phyloP scores from a whole-genome alignment of 2,888 invertebrate genomes.

The Carabus problematicus region DNA sequence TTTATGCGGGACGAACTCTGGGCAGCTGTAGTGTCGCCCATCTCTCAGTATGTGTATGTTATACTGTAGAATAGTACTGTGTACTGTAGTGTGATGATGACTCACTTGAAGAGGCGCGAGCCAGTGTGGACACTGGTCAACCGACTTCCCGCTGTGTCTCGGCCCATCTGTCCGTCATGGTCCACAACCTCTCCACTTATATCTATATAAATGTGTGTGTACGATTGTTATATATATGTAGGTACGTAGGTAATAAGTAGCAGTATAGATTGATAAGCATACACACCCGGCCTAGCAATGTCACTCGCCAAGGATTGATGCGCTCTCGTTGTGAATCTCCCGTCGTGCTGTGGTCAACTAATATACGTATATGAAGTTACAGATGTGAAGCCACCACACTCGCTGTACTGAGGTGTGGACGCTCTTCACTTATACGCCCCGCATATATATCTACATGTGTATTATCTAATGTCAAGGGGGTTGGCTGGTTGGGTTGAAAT shows the following conservation, averaged over 20 bases:
- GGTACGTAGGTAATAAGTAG: constrained; percentile 8
- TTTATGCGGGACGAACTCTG: constrained; percentile 16
- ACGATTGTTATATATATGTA: background rate
- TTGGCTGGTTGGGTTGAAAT: constrained; percentile 2
- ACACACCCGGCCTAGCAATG: background rate
- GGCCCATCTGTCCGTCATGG: constrained; percentile 14
- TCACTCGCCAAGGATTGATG: constrained; percentile 1
- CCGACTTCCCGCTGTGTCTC: constrained; percentile 20
- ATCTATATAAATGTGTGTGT: background rate
- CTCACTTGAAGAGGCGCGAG: constrained; percentile 31
- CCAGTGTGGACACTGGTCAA: constrained; percentile 25
- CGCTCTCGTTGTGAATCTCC: background rate
- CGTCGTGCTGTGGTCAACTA: background rate
- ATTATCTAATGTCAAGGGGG: background rate
- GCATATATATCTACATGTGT: no score
- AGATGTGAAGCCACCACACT: no score
- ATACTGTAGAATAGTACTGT: no score
- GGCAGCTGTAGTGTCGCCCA: constrained; percentile 10
- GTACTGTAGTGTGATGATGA: constrained; percentile 20
- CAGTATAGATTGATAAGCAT: background rate
- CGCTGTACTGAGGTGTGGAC: no score
- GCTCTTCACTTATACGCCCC: no score
- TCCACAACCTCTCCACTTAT: constrained; percentile 4
- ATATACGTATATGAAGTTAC: constrained; percentile 1
- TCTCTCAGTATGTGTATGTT: background rate